phyloP scores from a whole-genome alignment of 2,888 invertebrate genomes.

The Zhuqinia jingwanae region DNA sequence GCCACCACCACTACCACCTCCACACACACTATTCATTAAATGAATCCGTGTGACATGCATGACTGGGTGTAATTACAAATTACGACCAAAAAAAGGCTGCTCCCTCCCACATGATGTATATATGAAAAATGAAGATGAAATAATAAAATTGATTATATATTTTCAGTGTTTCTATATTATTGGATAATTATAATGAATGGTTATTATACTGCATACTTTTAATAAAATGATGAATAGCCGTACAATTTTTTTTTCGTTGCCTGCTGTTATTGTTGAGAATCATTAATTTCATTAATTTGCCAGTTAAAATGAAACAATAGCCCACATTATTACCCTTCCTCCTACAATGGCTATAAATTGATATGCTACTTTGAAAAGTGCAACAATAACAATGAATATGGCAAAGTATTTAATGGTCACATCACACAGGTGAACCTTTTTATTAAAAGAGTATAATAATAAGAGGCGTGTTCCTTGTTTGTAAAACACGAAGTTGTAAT shows the following conservation, averaged over 20 bases:
- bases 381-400: slow-evolving; percentile 16
- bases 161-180: neutral
- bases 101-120: slow-evolving; percentile 20
- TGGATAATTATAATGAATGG: neutral
- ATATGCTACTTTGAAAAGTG: neutral
- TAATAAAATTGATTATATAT: slow-evolving; percentile 8
- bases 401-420: slow-evolving; percentile 18
- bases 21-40: neutral
- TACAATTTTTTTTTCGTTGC: neutral
- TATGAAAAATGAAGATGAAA: neutral
- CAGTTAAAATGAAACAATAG: slow-evolving; percentile 5
- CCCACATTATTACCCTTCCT: neutral
- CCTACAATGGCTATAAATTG: neutral
- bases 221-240: neutral
- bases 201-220: neutral
- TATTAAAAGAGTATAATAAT: slow-evolving; percentile 40
- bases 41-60: slow-evolving; percentile 9
- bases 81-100: slow-evolving; percentile 30
- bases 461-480: slow-evolving; percentile 59
- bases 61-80: slow-evolving; percentile 17
- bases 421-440: slow-evolving; percentile 36
- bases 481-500: slow-evolving; percentile 59
- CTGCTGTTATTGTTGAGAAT: slow-evolving; percentile 5
- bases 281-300: slow-evolving; percentile 34
- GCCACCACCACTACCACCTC: too few species aligned